Percentiles rank a stretch among this genome's conserved stretches.
phyloP scores from a whole-genome alignment of 2,113 vertebrate species.

The Poicephalus gulielmi region DNA sequence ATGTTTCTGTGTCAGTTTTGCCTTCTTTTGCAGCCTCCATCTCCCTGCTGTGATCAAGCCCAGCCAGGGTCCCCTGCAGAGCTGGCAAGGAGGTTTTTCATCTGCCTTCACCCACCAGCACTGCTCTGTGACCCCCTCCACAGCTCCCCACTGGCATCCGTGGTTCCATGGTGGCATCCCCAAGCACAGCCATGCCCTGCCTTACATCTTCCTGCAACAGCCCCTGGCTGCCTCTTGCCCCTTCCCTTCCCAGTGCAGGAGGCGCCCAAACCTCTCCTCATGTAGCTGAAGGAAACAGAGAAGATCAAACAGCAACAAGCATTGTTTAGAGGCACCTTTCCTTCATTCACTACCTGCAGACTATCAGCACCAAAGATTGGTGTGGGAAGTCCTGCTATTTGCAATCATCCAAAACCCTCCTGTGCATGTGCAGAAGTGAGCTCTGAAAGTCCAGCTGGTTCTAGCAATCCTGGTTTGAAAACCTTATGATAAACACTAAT shows the following conservation, averaged over 20 bases:
- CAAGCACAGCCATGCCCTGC: not conserved
- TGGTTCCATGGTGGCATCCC: not conserved
- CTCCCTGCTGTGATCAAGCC: not conserved
- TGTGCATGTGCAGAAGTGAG: not conserved
- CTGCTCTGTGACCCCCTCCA: rapidly evolving
- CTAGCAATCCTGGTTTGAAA: not conserved
- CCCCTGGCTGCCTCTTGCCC: not conserved
- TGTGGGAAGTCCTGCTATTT: not conserved
- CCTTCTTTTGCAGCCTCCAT: not conserved
- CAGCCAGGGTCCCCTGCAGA: not conserved
- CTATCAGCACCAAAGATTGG: not conserved
- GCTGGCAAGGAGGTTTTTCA: not conserved
- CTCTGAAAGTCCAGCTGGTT: not conserved
- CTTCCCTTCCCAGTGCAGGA: not conserved
- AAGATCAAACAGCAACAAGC: not conserved
- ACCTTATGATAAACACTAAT: not conserved
- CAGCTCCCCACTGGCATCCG: not conserved
- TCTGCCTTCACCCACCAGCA: not conserved
- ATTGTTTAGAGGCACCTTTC: not conserved
- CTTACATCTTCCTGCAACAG: not conserved
- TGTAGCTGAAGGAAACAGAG: not conserved
- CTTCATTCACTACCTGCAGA: not conserved
- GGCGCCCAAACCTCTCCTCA: not conserved
- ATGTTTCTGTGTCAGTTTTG: not conserved
- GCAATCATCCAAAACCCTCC: not conserved